Evolutionary conservation across 2,113 vertebrate genomes (phyloP).

Genomic region (Abramis brama): DNA sequence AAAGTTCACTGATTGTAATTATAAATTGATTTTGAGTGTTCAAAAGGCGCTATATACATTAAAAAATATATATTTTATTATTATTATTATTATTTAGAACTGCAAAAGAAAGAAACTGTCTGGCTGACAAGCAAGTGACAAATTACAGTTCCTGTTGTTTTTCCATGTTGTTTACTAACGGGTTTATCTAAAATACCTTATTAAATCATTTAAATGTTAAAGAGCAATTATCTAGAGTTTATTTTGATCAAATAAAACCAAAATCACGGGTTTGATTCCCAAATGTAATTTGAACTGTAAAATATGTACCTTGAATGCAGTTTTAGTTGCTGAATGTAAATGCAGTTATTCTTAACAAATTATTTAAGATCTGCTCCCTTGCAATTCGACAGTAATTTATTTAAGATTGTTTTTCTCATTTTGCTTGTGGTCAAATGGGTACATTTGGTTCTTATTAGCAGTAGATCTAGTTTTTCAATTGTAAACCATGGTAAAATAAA

Average conservation of each 20-base stretch:
- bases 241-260: background rate
- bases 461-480: background rate
- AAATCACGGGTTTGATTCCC: background rate
- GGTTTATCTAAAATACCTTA: background rate
- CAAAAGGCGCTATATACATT: no score
- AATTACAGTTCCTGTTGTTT: background rate
- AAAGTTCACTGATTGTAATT: no score
- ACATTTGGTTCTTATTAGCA: background rate
- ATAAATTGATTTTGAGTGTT: no score
- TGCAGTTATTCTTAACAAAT: background rate
- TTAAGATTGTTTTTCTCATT: background rate
- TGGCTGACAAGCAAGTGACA: no score
- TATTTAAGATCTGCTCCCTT: background rate
- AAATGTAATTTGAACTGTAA: no score
- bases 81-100: no score
- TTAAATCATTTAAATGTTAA: background rate
- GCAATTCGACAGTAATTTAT: background rate
- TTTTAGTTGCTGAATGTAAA: background rate
- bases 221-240: background rate
- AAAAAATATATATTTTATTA: no score
- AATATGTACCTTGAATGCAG: background rate
- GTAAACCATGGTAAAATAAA: background rate
- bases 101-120: no score
- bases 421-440: background rate
- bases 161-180: background rate